Evolutionary conservation across 2,888 invertebrate genomes (phyloP).

Genomic region (Acanthococcus lagerstroemiae): DNA sequence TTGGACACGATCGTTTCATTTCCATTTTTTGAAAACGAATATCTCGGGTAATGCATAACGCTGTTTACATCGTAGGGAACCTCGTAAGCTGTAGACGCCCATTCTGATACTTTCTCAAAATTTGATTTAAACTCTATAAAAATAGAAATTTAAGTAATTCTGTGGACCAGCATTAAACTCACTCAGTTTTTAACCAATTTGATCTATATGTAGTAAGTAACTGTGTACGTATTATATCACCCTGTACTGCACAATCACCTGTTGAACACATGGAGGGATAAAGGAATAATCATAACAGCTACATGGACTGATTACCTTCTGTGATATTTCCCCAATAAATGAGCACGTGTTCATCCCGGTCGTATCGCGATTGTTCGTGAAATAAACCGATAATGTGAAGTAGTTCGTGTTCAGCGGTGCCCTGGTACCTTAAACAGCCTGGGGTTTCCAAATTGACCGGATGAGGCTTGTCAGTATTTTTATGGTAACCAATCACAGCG

Average conservation of each 20-base stretch:
- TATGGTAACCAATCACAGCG: constrained; percentile 38
- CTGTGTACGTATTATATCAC: too few relatives aligned
- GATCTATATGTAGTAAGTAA: too few relatives aligned
- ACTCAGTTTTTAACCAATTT: too few relatives aligned
- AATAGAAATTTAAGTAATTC: background rate
- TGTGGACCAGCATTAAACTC: background rate
- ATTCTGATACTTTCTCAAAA: constrained; percentile 36
- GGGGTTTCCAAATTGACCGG: constrained; percentile 38
- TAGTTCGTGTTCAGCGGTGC: constrained; percentile 39
- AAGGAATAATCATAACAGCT: background rate
- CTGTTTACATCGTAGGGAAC: constrained; percentile 38
- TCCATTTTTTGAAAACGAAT: constrained; percentile 39
- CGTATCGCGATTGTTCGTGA: constrained; percentile 39
- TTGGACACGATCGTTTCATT: constrained; percentile 38
- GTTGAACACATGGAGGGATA: too few relatives aligned
- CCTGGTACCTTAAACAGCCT: constrained; percentile 36
- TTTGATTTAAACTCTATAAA: constrained; percentile 36
- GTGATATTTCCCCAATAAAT: constrained; percentile 39
- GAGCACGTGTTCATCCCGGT: constrained; percentile 38
- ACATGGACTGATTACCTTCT: constrained; percentile 33
- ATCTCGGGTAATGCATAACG: constrained; percentile 39
- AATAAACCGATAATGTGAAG: constrained; percentile 38
- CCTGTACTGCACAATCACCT: too few relatives aligned
- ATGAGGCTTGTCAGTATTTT: constrained; percentile 33
- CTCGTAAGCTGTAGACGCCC: constrained; percentile 36